Conservation (phyloP, 1,140 invertebrate species). For the Drosophila sp. region DNA sequence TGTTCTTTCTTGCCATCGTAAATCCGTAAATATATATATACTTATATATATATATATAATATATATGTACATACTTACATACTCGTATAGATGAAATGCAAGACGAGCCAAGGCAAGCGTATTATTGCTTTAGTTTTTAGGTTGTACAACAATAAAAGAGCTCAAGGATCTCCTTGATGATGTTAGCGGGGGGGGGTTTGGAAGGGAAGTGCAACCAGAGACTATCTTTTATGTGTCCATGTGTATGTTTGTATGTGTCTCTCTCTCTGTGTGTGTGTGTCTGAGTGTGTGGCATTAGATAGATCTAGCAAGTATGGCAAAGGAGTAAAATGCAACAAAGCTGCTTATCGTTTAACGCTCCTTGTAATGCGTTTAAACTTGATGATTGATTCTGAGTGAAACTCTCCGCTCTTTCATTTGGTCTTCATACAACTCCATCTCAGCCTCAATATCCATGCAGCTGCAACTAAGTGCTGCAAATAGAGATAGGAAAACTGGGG, state of each 20-base stretch:
- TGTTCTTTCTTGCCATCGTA: slow-evolving; percentile 53
- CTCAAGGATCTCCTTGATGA: slow-evolving; percentile 61
- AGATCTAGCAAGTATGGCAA: slow-evolving; percentile 43
- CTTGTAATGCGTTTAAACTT: slow-evolving; percentile 79
- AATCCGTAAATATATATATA: slow-evolving; percentile 59
- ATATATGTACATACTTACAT: slow-evolving; percentile 24
- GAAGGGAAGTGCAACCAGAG: slow-evolving; percentile 12
- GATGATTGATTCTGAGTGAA: slow-evolving; percentile 69
- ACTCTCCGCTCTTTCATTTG: not conserved
- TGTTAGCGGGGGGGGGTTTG: not conserved
- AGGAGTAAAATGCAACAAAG: slow-evolving; percentile 73
- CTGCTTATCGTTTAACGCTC: slow-evolving; percentile 80
- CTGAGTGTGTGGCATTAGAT: slow-evolving; percentile 41
- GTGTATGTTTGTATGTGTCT: slow-evolving; percentile 16
- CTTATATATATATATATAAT: slow-evolving; percentile 29
- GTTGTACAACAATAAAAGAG: slow-evolving; percentile 71
- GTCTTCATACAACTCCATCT: not conserved
- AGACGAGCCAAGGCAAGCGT: slow-evolving; percentile 72
- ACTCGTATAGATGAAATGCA: slow-evolving; percentile 51
- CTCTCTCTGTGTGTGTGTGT: slow-evolving; percentile 10
- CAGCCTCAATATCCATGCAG: slow-evolving; percentile 30
- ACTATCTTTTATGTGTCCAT: slow-evolving; percentile 24
- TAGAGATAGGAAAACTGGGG: slow-evolving; percentile 38
- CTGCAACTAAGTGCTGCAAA: slow-evolving; percentile 70
- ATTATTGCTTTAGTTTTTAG: slow-evolving; percentile 75